Percentiles rank a stretch among this genome's conserved stretches.
phyloP scores from a whole-genome alignment of 2,888 invertebrate species.

The Amorpha juglandis region DNA sequence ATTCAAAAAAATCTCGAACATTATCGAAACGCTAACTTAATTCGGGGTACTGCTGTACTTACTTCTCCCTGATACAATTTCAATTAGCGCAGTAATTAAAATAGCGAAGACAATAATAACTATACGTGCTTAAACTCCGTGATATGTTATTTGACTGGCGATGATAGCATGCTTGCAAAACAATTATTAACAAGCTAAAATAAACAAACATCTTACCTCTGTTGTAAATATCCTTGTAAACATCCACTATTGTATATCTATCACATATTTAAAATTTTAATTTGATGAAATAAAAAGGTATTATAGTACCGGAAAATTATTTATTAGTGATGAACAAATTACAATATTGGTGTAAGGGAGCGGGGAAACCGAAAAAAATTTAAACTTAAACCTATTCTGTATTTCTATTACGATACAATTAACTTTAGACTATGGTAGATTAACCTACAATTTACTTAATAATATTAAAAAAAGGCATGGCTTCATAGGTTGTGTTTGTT shows the following conservation, averaged over 20 bases:
- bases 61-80: too few species aligned
- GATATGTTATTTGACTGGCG: slow-evolving; percentile 33
- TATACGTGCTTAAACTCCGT: slow-evolving; percentile 34
- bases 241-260: slow-evolving; percentile 31
- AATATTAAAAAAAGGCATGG: slow-evolving; percentile 33
- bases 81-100: not conserved
- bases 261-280: slow-evolving; percentile 23
- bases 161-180: slow-evolving; percentile 63
- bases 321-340: slow-evolving; percentile 25
- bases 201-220: slow-evolving; percentile 53
- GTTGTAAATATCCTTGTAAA: slow-evolving; percentile 28
- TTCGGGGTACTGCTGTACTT: too few species aligned
- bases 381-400: slow-evolving; percentile 14
- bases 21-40: too few species aligned
- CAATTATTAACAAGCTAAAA: slow-evolving; percentile 53
- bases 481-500: slow-evolving; percentile 42
- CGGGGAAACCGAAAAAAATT: not conserved
- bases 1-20: too few species aligned
- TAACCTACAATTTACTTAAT: slow-evolving; percentile 29
- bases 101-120: slow-evolving; percentile 25
- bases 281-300: slow-evolving; percentile 19
- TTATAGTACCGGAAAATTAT: slow-evolving; percentile 21
- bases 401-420: slow-evolving; percentile 7
- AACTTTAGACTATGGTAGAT: slow-evolving; percentile 13
- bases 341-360: slow-evolving; percentile 4